These are phyloP conservation scores for Dynastes grantii DNA, from an alignment of 2,888 invertebrate species.

Conservation along the genomic window DNA sequence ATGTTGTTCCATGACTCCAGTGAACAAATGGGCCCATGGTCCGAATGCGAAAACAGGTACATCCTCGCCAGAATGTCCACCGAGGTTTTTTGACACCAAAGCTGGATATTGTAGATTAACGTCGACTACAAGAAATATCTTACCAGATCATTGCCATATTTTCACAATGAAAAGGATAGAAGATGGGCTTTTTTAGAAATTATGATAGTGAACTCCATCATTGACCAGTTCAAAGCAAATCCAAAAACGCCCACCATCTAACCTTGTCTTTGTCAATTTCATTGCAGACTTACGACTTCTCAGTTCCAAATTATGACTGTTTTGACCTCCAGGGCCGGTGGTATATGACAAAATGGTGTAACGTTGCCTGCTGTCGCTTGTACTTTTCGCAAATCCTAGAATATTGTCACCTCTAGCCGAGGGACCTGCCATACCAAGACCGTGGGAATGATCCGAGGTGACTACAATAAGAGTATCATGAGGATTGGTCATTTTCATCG, in stretches of 20 bases:
- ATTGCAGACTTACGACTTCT: neutral
- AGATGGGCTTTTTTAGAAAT: no score
- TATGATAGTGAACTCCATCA: no score
- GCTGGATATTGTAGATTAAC: slow-evolving; percentile 70
- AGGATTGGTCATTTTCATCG: slow-evolving; percentile 74
- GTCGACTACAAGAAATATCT: slow-evolving; percentile 65
- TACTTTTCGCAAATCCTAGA: slow-evolving; percentile 66
- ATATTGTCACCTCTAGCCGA: slow-evolving; percentile 75
- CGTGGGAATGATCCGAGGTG: slow-evolving; percentile 86
- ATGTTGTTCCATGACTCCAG: slow-evolving; percentile 85
- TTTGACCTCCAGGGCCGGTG: slow-evolving; percentile 79
- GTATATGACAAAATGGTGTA: slow-evolving; percentile 83
- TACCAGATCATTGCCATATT: neutral
- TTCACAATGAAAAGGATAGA: neutral
- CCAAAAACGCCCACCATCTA: no score
- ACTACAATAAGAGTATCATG: slow-evolving; percentile 86
- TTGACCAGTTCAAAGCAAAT: no score
- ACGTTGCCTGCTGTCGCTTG: slow-evolving; percentile 73
- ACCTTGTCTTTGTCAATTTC: no score
- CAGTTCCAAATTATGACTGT: slow-evolving; percentile 60
- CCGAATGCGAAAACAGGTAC: slow-evolving; percentile 84
- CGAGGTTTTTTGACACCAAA: slow-evolving; percentile 75
- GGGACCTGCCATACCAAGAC: slow-evolving; percentile 84
- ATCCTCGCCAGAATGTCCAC: slow-evolving; percentile 84
- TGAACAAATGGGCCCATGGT: slow-evolving; percentile 88